A percentile compares a stretch with the other conserved stretches of the same genome.
Evolutionary conservation across 1,140 invertebrate species (phyloP).

Genomic region (Drosophila bipectinata): DNA sequence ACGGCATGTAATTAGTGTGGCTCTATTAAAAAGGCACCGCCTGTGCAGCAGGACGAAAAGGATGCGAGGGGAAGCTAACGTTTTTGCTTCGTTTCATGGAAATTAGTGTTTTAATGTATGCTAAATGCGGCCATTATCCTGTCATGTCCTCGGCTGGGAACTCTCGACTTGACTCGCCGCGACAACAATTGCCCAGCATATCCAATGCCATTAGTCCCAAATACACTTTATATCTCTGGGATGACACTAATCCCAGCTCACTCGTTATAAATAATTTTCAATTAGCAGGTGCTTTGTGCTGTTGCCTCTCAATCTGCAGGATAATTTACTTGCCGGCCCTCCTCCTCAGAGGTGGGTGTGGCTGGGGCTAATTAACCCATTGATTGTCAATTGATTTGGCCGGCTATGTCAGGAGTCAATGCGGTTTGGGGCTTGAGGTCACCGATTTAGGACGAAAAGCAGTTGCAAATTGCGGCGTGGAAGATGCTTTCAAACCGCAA

Average conservation of each 20-base stretch:
- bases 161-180: conserved; percentile 44
- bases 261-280: conserved; percentile 72
- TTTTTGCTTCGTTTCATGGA: conserved; percentile 74
- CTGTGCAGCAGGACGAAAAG: conserved; percentile 43
- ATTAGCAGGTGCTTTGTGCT: conserved; percentile 61
- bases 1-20: conserved; percentile 82
- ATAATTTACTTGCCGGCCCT: conserved; percentile 40
- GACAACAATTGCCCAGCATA: conserved; percentile 49
- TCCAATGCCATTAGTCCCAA: conserved; percentile 49
- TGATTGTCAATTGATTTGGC: conserved; percentile 47
- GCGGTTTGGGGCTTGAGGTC: conserved; percentile 16
- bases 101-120: conserved; percentile 83
- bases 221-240: conserved; percentile 21
- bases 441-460: conserved; percentile 9
- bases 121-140: conserved; percentile 76
- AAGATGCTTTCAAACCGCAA: neutral
- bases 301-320: conserved; percentile 16
- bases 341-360: conserved; percentile 6
- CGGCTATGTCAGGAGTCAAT: conserved; percentile 32
- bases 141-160: conserved; percentile 52
- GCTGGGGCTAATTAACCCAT: conserved; percentile 39
- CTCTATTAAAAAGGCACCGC: conserved; percentile 80
- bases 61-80: conserved; percentile 14
- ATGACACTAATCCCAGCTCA: conserved; percentile 37
- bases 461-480: conserved; percentile 1